Evolutionary conservation across 2,888 invertebrate genomes (phyloP), one percentile per base, ranked within the genome.

Genomic region (Mythimna vitellina): DNA sequence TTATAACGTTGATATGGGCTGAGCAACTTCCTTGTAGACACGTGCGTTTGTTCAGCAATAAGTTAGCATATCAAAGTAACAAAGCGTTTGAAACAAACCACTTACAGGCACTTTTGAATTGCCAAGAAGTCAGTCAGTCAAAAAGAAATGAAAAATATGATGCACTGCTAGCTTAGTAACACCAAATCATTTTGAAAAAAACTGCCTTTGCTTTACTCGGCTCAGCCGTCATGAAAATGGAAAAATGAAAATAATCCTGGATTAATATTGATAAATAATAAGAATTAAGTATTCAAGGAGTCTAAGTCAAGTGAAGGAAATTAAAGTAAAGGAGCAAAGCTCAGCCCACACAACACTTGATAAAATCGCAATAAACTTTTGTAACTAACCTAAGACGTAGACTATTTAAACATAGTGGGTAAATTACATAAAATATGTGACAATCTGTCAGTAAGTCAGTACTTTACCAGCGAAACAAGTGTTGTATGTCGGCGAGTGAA

Each of bases 401-500:
- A 57, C 20, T 57, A 75, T 75, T 46, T 38, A 58, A 35, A 29
- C 58, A 29, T 42, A 63, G 51, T 60, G 29, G 22, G 57, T 64
- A 65, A 64, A 76, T 49, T 25, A 76, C 46, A 64, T 42, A 32
- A 65, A 76, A 57, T 62, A 67, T 62, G 25, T 68, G 62, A 54
- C 49, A 54, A 51, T 51, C 61, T 54, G 61, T 25, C 61, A 57
- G 51, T 46, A 9, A 54, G 71, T 42, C 54, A 70, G 54, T 71
- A 46, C 54, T 71, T 58, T 29, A 53, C 20, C 38, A 61, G 51
- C 32, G 53, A 67, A 81, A 81, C 69, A 75, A 81, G 69, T 80
- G 81, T 64, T 38, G 75, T 64, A n/a, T 57, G 63, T 66, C 35
- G 46, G 12, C 22, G 29, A 58, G 75, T 38, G 46, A 51, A 78